Conservation (phyloP, 64 coral and sea anemone genomes). For the Exaiptasia diaphana region DNA sequence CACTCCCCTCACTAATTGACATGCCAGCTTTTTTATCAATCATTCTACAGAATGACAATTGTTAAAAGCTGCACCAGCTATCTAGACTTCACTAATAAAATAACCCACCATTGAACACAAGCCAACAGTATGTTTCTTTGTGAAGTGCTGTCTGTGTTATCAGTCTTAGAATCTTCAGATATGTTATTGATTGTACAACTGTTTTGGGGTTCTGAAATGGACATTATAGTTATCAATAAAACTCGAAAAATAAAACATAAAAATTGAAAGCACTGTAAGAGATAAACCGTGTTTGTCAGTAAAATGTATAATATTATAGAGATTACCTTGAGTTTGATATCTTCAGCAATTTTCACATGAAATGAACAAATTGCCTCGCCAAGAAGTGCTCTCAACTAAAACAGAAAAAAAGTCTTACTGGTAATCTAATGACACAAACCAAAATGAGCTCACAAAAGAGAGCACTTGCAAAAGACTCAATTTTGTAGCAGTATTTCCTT, state of each 20-base stretch:
- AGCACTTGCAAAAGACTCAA: no score
- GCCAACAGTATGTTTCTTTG: conserved; percentile 78
- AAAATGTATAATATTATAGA: no score
- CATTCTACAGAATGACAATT: no score
- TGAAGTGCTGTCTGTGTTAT: conserved; percentile 68
- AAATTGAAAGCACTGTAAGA: background rate
- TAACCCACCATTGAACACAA: conserved; percentile 69
- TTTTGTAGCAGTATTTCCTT: no score
- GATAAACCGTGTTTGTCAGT: background rate
- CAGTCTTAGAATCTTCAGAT: conserved; percentile 65
- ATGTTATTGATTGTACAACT: conserved; percentile 32
- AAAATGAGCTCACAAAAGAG: no score
- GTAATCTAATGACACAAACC: background rate
- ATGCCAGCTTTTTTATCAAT: no score
- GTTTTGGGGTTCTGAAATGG: conserved; percentile 57
- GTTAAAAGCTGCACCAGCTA: no score
- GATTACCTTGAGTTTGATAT: conserved; percentile 66
- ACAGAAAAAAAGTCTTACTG: background rate
- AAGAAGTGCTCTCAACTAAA: conserved; percentile 66
- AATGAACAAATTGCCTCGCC: conserved; percentile 73
- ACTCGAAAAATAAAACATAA: background rate
- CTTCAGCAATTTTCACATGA: conserved; percentile 64
- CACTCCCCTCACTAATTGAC: no score
- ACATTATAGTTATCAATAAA: background rate
- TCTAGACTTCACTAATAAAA: background rate